Percentiles rank a stretch among this genome's conserved stretches.
Evolutionary conservation across 2,113 vertebrate species (phyloP).

Genomic region (Ochotona princeps): DNA sequence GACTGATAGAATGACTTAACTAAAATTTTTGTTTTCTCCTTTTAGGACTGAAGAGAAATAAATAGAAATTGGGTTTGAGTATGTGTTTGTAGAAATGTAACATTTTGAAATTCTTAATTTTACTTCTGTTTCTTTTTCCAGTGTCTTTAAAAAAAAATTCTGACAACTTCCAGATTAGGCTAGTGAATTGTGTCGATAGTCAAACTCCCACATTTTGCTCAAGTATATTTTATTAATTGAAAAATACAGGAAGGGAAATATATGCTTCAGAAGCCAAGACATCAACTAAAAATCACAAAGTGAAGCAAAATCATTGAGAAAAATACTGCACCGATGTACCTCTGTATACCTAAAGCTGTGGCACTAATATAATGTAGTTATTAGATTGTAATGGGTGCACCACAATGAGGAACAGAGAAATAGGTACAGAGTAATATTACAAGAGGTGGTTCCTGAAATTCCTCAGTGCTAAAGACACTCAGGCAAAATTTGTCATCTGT

Average conservation of each 20-base stretch:
- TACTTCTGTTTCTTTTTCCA: background rate
- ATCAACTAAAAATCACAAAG: background rate
- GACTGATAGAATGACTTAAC: background rate
- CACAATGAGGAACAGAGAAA: background rate
- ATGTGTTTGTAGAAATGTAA: background rate
- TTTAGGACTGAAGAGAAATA: slow-evolving; percentile 5
- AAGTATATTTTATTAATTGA: background rate
- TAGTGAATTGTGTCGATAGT: background rate
- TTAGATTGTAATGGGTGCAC: too few relatives aligned
- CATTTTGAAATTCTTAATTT: background rate
- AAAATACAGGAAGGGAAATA: background rate
- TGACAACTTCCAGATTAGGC: background rate
- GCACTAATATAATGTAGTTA: background rate
- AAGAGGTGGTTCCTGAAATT: background rate
- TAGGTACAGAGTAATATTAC: background rate
- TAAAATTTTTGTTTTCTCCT: background rate
- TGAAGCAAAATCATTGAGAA: slow-evolving; percentile 33
- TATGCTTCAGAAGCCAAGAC: background rate
- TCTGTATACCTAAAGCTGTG: background rate
- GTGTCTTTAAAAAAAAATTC: background rate
- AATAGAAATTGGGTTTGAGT: background rate
- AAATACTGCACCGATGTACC: background rate
- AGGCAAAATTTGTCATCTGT: background rate
- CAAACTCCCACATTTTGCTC: slow-evolving; percentile 23
- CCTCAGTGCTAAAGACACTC: background rate